Evolutionary conservation across 2,797 vertebrate species (phyloP), one percentile per base, ranked within the genome.

Genomic region (Melanitta fusca): DNA sequence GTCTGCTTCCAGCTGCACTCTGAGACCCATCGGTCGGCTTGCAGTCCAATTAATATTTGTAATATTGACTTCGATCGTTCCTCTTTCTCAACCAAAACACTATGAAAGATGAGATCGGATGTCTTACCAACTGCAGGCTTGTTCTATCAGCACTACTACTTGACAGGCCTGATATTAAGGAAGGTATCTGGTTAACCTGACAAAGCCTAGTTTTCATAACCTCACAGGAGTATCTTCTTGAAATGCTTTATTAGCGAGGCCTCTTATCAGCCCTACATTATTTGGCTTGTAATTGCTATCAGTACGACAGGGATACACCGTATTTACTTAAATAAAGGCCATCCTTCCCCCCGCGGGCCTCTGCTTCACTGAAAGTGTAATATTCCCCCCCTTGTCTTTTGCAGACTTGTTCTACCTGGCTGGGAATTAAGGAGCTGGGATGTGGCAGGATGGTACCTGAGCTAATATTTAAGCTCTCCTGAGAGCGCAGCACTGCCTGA

Each of bases 1-100:
- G n/a, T 30, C 91, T 89, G 57, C 69, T 93, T 71, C 21, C 71
- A 58, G 9, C 79, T 65, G 34, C 61, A 38, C 43, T 64, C 56
- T n/a, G 27, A 95, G 70, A 85, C 43, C 58, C 25, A 47, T 28
- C 47, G 9, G 85, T 72, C 27, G 11, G 39, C 41, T 85, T 91
- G 80, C 61, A 92, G 45, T 82, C 84, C 89, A 91, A 95, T 95
- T 95, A 89, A 53, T 80, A 64, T 69, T 58, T 71, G 53, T 61
- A 75, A 36, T 6, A 73, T 41, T 45, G 56, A 74, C 64, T 75
- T n/a, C 21, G 10, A 34, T 27, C 0, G 1, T 38, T 90, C 66
- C 78, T 75, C 54, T 84, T 85, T 66, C 74, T 85, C 68, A n/a
- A 32, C 34, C 60, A 65, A 89, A 82, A 56, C 20, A n/a, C 13